phyloP scores from a whole-genome alignment of 2,113 vertebrate genomes.

The Capra hircus region DNA sequence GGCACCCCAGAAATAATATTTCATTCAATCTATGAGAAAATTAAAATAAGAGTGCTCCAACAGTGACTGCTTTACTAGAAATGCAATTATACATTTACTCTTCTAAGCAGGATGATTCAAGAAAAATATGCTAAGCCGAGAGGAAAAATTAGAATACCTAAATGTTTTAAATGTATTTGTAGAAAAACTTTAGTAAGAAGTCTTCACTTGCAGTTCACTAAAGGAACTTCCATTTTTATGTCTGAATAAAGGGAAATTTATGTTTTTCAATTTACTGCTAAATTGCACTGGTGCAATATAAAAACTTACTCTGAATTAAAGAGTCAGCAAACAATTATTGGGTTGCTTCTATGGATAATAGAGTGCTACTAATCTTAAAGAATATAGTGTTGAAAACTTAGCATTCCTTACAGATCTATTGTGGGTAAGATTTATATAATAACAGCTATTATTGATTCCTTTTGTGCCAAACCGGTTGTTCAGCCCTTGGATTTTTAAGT shows the following conservation, averaged over 20 bases:
- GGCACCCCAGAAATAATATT: not conserved
- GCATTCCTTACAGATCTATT: not conserved
- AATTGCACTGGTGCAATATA: not conserved
- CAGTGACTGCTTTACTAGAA: not conserved
- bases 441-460: not conserved
- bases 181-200: not conserved
- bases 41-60: not conserved
- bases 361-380: not conserved
- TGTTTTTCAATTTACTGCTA: not conserved
- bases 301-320: not conserved
- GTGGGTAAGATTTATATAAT: not conserved
- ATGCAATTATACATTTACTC: not conserved
- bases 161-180: conserved; percentile 28
- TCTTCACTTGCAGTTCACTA: not conserved
- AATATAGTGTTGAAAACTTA: not conserved
- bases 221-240: conserved; percentile 17
- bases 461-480: not conserved
- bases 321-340: not conserved
- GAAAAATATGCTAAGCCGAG: not conserved
- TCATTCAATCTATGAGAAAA: conserved; percentile 11
- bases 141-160: not conserved
- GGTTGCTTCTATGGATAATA: not conserved
- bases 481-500: conserved; percentile 4
- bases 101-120: not conserved
- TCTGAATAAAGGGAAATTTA: not conserved